A percentile compares a stretch with the other conserved stretches of the same genome.
Conservation (phyloP, 2,888 invertebrate genomes). For the Spilarctia lutea region DNA sequence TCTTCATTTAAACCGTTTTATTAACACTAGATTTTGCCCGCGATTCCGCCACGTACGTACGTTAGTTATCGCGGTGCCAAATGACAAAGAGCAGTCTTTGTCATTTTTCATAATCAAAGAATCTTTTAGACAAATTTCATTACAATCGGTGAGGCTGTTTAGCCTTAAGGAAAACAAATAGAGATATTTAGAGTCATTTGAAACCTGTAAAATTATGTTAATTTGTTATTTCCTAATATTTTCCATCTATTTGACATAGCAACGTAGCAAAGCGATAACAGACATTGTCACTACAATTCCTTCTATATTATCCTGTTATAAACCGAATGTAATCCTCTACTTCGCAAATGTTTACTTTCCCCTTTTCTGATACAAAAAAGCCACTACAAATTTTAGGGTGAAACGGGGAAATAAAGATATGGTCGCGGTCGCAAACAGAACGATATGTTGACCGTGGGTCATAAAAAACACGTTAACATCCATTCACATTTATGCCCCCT, state of each 20-base stretch:
- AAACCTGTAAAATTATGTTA: not conserved
- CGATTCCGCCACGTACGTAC: no score
- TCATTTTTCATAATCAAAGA: no score
- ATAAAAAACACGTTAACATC: conserved; percentile 87
- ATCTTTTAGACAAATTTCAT: no score
- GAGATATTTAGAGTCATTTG: not conserved
- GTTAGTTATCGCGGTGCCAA: no score
- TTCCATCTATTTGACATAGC: not conserved
- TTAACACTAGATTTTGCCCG: no score
- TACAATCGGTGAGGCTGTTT: no score
- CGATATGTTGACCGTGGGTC: conserved; percentile 82
- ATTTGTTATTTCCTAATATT: not conserved
- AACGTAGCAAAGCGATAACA: not conserved
- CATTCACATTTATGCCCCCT: conserved; percentile 85
- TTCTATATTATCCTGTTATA: conserved; percentile 12
- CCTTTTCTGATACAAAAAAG: conserved; percentile 57
- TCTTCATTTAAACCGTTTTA: not conserved
- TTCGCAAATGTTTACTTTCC: conserved; percentile 23
- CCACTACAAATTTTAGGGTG: conserved; percentile 71
- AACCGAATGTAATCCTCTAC: conserved; percentile 31
- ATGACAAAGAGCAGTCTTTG: no score
- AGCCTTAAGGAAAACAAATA: not conserved
- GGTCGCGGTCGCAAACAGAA: conserved; percentile 81
- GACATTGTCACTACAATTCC: no score
- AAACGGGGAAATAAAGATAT: conserved; percentile 79